Evolutionary conservation across 2,888 invertebrate genomes (phyloP).

Genomic region (Suillia variegata): DNA sequence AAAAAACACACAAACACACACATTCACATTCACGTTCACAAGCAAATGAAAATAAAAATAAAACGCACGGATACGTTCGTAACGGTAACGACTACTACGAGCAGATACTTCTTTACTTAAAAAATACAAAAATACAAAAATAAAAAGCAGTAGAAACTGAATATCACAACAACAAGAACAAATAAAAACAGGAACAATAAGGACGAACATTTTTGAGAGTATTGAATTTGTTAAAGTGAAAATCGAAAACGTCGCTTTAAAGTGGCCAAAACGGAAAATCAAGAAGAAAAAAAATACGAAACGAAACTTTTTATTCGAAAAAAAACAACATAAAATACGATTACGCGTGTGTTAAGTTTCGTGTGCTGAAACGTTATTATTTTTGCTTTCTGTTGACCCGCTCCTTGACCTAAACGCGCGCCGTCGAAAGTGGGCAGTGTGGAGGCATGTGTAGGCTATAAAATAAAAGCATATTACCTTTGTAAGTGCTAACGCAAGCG

Average conservation of each 20-base stretch:
- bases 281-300: too few species aligned
- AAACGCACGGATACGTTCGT: slow-evolving; percentile 7
- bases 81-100: neutral
- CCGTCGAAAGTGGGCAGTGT: neutral
- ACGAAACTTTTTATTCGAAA: too few species aligned
- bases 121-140: neutral
- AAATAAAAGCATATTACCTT: neutral
- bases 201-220: slow-evolving; percentile 1
- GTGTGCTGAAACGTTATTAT: neutral
- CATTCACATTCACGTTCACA: slow-evolving; percentile 12
- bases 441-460: too few species aligned
- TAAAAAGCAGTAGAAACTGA: slow-evolving; percentile 4
- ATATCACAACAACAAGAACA: slow-evolving; percentile 7
- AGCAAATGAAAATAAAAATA: too few species aligned
- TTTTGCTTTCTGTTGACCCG: neutral
- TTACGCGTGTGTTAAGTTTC: too few species aligned
- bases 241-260: too few species aligned
- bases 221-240: too few species aligned
- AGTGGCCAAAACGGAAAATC: too few species aligned
- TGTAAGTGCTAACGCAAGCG: neutral
- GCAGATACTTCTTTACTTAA: neutral
- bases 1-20: slow-evolving; percentile 17
- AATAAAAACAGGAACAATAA: neutral
- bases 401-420: neutral
- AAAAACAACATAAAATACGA: too few species aligned